Evolutionary conservation across 92 coral and sea anemone species (phyloP).

Genomic region (Epizoanthus illoricatus): DNA sequence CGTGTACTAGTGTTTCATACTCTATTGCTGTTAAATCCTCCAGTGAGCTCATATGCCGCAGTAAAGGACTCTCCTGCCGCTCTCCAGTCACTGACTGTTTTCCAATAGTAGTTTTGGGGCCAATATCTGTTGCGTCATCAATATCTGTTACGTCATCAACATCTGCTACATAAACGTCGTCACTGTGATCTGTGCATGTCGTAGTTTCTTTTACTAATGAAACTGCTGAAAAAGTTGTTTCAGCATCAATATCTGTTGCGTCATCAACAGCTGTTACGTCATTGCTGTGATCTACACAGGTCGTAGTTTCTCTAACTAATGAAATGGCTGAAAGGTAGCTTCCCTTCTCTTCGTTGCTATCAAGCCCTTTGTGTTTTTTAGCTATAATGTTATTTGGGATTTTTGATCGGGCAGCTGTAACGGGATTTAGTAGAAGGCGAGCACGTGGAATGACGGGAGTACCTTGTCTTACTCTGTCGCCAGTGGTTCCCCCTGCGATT

Average conservation of each 20-base stretch:
- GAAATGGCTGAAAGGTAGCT: not conserved
- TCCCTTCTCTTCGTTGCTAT: no score
- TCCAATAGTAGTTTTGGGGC: not conserved
- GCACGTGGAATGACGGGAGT: slow-evolving; percentile 25
- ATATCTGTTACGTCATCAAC: not conserved
- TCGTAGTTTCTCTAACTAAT: no score
- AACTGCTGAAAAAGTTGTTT: not conserved
- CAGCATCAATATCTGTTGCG: not conserved
- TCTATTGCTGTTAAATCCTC: slow-evolving; percentile 11
- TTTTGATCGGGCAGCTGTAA: not conserved
- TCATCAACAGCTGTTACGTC: not conserved
- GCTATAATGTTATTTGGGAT: not conserved
- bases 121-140: not conserved
- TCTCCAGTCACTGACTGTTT: no score
- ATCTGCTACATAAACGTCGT: not conserved
- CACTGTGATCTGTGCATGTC: not conserved
- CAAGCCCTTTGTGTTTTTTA: not conserved
- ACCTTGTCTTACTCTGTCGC: not conserved
- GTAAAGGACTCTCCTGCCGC: not conserved
- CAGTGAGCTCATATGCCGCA: not conserved
- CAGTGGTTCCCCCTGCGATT: not conserved
- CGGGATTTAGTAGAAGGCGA: slow-evolving; percentile 2
- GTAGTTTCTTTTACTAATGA: not conserved
- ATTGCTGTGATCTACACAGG: not conserved
- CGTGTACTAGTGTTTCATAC: no score